A percentile compares a stretch with the other conserved stretches of the same genome.
Evolutionary conservation across 2,113 vertebrate genomes (phyloP).

Genomic region (Pandion haliaetus): DNA sequence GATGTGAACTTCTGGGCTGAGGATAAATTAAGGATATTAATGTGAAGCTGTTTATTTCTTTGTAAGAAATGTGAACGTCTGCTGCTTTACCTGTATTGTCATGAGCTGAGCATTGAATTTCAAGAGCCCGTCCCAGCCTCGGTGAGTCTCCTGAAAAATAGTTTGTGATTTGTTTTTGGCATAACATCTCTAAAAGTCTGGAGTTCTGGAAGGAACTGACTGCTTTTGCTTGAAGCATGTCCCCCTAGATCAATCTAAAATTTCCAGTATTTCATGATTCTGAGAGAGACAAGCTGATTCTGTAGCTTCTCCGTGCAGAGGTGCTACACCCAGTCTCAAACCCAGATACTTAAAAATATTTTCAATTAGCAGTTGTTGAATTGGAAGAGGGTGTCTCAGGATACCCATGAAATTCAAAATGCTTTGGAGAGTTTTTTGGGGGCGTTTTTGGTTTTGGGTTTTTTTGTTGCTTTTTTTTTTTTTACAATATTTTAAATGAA

Average conservation of each 20-base stretch:
- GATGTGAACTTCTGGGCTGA: neutral
- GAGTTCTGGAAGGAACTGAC: neutral
- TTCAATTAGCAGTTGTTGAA: neutral
- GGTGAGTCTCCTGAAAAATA: constrained; percentile 79
- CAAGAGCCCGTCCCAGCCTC: constrained; percentile 91
- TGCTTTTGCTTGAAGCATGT: neutral
- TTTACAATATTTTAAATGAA: neutral
- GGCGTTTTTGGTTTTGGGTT: neutral
- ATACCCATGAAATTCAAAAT: neutral
- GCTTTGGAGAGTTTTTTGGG: neutral
- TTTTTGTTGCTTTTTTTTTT: neutral
- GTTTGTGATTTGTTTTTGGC: neutral
- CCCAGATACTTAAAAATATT: neutral
- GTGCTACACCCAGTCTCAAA: neutral
- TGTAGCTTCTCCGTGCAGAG: neutral
- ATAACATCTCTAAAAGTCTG: neutral
- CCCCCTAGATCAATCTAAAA: neutral
- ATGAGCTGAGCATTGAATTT: constrained; percentile 96
- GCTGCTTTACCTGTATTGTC: constrained; percentile 93
- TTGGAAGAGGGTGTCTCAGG: neutral
- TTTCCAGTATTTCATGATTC: neutral
- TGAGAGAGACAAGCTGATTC: neutral
- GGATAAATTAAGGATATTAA: neutral
- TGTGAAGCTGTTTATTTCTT: constrained; percentile 17
- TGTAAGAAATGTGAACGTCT: constrained; percentile 94